Conservation (phyloP, 2,797 vertebrate species). For the Leuciscus waleckii region DNA sequence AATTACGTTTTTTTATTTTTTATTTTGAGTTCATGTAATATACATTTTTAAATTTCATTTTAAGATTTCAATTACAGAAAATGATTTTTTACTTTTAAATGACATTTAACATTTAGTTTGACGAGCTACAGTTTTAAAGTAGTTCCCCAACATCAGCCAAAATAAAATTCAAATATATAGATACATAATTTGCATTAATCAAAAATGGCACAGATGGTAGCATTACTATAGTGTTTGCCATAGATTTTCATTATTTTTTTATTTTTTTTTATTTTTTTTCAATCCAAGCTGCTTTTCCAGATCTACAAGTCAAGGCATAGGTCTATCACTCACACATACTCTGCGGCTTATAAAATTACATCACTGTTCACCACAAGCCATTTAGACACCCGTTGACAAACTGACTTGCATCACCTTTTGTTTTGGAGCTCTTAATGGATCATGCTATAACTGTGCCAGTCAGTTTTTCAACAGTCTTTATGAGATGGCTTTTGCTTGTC, state of each 20-base stretch:
- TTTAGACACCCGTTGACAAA: conserved; percentile 81
- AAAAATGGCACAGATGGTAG: not conserved
- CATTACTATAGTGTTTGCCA: not conserved
- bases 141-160: no score
- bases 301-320: conserved; percentile 71
- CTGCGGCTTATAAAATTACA: conserved; percentile 75
- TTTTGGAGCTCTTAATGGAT: conserved; percentile 84
- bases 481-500: conserved; percentile 64
- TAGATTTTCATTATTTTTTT: not conserved
- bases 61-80: not conserved
- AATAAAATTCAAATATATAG: no score
- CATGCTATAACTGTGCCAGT: conserved; percentile 81
- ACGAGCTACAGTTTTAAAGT: not conserved
- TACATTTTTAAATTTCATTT: not conserved
- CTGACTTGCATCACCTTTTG: conserved; percentile 76
- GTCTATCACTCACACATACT: conserved; percentile 68
- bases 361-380: conserved; percentile 74
- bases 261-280: no score
- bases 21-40: not conserved
- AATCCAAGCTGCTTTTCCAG: conserved; percentile 13
- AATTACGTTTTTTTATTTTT: no score
- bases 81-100: no score
- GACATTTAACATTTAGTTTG: no score
- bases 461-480: conserved; percentile 71
- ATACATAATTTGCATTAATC: not conserved